A percentile compares a stretch with the other conserved stretches of the same genome.
Conservation (phyloP, 2,888 invertebrate species). For the Cordylochernes scorpioides region DNA sequence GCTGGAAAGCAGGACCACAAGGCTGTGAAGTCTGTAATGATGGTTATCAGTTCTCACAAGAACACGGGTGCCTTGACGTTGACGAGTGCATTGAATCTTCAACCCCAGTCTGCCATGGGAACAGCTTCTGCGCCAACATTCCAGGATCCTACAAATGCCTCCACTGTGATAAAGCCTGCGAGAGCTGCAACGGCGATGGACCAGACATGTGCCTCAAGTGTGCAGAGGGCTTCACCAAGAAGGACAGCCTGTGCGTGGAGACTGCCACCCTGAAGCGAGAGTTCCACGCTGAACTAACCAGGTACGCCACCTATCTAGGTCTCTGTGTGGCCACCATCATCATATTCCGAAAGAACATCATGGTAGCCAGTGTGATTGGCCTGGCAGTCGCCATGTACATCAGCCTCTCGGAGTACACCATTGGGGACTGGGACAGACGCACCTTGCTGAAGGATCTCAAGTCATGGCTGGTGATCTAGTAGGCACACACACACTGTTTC, state of each 20-base stretch:
- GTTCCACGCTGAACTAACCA: conserved; percentile 23
- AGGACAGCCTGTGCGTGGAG: conserved; percentile 43
- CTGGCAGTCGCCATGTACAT: conserved; percentile 53
- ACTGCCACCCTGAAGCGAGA: conserved; percentile 2
- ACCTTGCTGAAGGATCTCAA: conserved; percentile 8
- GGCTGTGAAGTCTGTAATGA: conserved; percentile 34
- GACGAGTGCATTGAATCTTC: conserved; percentile 43
- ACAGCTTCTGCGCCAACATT: conserved; percentile 64
- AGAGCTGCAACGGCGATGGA: conserved; percentile 59
- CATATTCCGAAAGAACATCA: conserved; percentile 48
- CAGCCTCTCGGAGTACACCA: conserved; percentile 45
- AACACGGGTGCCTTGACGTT: conserved; percentile 49
- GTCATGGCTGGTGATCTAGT: no score
- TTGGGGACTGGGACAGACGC: conserved; percentile 12
- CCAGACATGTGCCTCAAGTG: conserved; percentile 68
- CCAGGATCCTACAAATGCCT: conserved; percentile 55
- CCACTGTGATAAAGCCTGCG: conserved; percentile 57
- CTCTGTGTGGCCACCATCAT: conserved; percentile 57
- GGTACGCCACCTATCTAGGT: conserved; percentile 60
- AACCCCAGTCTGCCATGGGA: conserved; percentile 28
- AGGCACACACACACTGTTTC: no score
- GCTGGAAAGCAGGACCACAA: conserved; percentile 36
- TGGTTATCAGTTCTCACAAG: conserved; percentile 45
- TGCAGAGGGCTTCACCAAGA: conserved; percentile 40
- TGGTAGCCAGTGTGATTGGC: conserved; percentile 48